Base-by-base conservation (phyloP, 2,113 vertebrate genomes). In the Archilochus colubris region DNA sequence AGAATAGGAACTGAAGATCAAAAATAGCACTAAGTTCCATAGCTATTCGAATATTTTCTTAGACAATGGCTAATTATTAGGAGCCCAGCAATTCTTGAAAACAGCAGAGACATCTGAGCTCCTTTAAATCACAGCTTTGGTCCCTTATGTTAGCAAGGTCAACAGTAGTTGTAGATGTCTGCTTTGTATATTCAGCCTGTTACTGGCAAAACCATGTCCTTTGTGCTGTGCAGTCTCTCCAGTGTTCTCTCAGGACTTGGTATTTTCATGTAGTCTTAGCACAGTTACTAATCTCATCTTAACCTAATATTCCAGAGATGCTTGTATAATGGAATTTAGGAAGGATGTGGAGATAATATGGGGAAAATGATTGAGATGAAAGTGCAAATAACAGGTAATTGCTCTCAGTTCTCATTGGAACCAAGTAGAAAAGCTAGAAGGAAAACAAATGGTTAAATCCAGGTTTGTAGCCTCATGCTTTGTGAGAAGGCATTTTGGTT, bases 41-140 rank as follows among this genome's bases (percentile, higher is more conserved):
- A 86, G 51, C 72, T 89, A 83, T 72, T 95, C 81, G 94, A 93
- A 94, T 86, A 88, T 94, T 95, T 95, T 77, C 82, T 88, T 86
- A 90, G 62, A 79, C 58, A 85, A 59, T 86, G 48, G 82, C 86
- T 94, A 88, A 95, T 91, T 91, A 80, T 81, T 84, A 75, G 82
- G 58, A 72, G 48, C 74, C 63, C 54, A 59, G 72, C 28, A 43
- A 46, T 89, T 82, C 76, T 88, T 83, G 57, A 74, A 88, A 89
- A 77, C 72, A 86, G 51, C 80, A 80, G 61, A 77, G 59, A 89
- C 76, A 74, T 90, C 76, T 88, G 68, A 94, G 43, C 82, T 86
- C 33, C 85, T 93, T 90, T 69, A 86, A 93, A 69, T 40, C 63
- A 89, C 63, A 68, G 43, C 59, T 94, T 88, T 81, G 38, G 79